Percentiles rank a stretch among this genome's conserved stretches.
Conservation (phyloP, 1,140 invertebrate species). For the honey bee (Apis mellifera) region DNA sequence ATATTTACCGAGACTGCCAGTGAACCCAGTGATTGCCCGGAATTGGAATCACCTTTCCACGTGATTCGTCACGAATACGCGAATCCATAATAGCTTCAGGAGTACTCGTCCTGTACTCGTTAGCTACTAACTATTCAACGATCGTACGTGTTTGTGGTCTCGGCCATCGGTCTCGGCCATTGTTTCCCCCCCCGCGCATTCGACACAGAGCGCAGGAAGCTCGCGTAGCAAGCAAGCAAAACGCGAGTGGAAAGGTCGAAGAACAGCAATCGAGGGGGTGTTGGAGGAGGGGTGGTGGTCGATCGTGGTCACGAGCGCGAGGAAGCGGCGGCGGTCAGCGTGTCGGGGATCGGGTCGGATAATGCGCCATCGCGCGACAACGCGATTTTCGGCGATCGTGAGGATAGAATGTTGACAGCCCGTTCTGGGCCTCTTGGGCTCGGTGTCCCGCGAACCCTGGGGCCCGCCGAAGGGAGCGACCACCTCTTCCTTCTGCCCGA, state of each 20-base stretch:
- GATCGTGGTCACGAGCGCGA: slow-evolving; percentile 3
- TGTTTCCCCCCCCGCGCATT: too few species aligned
- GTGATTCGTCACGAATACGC: background rate
- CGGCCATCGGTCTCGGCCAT: too few species aligned
- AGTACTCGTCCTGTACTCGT: too few species aligned
- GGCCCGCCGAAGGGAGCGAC: slow-evolving; percentile 83
- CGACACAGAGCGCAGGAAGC: background rate
- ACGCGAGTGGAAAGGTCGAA: background rate
- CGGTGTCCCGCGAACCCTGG: slow-evolving; percentile 74
- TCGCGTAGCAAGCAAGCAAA: too few species aligned
- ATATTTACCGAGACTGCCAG: slow-evolving; percentile 11
- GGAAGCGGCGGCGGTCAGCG: slow-evolving; percentile 41
- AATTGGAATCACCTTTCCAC: background rate
- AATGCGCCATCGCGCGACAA: slow-evolving; percentile 65
- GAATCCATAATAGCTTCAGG: too few species aligned
- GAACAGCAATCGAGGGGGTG: background rate
- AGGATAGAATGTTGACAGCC: slow-evolving; percentile 75
- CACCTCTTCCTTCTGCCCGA: slow-evolving; percentile 84
- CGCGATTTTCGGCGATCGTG: slow-evolving; percentile 44
- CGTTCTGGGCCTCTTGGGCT: slow-evolving; percentile 75
- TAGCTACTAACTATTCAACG: too few species aligned
- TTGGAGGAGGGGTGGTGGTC: background rate
- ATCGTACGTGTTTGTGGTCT: too few species aligned
- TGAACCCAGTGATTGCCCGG: background rate
- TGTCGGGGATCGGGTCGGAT: slow-evolving; percentile 59